phyloP scores from a whole-genome alignment of 2,797 vertebrate genomes.

The Chiroxiphia lanceolata region DNA sequence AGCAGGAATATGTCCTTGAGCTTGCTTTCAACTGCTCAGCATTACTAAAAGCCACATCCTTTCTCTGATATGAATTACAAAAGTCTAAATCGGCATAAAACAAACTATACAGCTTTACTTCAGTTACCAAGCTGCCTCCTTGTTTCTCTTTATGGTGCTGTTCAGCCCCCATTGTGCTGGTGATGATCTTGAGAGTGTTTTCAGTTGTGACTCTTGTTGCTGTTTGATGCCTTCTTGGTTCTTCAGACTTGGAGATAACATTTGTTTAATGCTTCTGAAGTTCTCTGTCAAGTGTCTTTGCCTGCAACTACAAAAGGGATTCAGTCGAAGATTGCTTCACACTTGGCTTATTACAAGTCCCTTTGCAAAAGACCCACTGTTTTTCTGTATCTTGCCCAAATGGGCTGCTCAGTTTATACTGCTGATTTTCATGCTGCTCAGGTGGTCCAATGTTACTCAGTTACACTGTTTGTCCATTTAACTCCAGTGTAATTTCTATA shows the following conservation, averaged over 20 bases:
- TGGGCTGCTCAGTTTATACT: background rate
- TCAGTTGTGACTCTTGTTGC: background rate
- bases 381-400: background rate
- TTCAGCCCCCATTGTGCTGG: background rate
- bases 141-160: background rate
- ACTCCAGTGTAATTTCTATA: background rate
- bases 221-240: background rate
- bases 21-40: background rate
- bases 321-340: background rate
- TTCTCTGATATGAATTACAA: background rate
- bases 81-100: background rate
- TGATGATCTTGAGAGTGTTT: background rate
- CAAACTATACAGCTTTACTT: background rate
- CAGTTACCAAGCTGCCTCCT: background rate
- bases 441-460: background rate
- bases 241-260: background rate
- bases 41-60: background rate
- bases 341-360: background rate
- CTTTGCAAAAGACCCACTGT: background rate
- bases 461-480: background rate
- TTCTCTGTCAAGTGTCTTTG: background rate
- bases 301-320: background rate
- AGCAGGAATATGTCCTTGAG: background rate
- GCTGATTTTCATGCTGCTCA: background rate
- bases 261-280: slow-evolving; percentile 18